Evolutionary conservation across 2,113 vertebrate species (phyloP).

Genomic region (Rallus limicola): DNA sequence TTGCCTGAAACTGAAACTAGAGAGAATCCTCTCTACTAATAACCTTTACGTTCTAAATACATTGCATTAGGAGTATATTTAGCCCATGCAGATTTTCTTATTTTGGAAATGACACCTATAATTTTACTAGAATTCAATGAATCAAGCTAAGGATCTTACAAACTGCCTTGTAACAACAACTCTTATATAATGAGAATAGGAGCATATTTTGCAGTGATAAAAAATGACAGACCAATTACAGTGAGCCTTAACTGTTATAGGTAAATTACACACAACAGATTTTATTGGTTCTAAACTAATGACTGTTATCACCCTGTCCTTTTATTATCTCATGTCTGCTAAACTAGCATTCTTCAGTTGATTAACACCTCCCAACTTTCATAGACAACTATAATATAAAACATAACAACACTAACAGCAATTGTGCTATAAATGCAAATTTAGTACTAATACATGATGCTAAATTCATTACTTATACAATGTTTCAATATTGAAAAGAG

Average conservation of each 20-base stretch:
- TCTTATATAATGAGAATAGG: neutral
- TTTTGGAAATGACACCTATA: neutral
- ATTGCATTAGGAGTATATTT: neutral
- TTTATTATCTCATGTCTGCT: slow-evolving; percentile 35
- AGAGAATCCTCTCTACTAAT: neutral
- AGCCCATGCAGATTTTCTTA: neutral
- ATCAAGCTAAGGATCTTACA: neutral
- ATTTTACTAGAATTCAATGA: neutral
- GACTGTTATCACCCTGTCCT: neutral
- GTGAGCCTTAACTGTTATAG: slow-evolving; percentile 15
- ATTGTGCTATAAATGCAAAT: slow-evolving; percentile 21
- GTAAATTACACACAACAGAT: slow-evolving; percentile 31
- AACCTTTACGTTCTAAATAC: neutral
- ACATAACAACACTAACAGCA: neutral
- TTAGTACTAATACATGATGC: neutral
- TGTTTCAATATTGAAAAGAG: neutral
- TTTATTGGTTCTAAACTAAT: slow-evolving; percentile 53
- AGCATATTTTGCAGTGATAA: slow-evolving; percentile 32
- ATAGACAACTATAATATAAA: slow-evolving; percentile 20
- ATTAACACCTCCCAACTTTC: slow-evolving; percentile 39
- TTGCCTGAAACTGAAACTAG: neutral
- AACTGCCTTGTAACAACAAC: neutral
- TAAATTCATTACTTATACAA: neutral
- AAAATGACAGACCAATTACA: slow-evolving; percentile 36
- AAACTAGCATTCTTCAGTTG: slow-evolving; percentile 1